Conservation (phyloP, 2,113 vertebrate species). For the Romanogobio albipinnatus region DNA sequence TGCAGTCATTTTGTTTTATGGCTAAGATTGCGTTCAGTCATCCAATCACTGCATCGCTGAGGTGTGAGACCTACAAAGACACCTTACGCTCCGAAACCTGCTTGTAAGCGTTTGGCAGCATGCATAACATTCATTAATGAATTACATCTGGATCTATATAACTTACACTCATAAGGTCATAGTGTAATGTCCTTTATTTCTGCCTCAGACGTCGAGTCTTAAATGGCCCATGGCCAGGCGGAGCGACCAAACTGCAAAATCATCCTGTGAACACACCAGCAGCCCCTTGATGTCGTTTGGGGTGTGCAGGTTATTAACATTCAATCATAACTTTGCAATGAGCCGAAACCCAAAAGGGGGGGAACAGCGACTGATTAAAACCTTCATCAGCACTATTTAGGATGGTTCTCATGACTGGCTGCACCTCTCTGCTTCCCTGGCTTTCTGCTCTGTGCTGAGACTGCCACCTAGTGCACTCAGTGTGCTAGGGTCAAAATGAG, state of each 20-base stretch:
- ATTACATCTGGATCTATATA: slow-evolving; percentile 45
- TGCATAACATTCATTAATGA: slow-evolving; percentile 42
- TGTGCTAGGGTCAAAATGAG: slow-evolving; percentile 30
- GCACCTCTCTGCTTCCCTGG: slow-evolving; percentile 48
- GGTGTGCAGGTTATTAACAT: slow-evolving; percentile 80
- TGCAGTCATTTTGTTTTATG: slow-evolving; percentile 33
- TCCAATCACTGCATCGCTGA: slow-evolving; percentile 15
- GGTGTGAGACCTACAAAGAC: slow-evolving; percentile 27
- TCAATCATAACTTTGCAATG: slow-evolving; percentile 80
- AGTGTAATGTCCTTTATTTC: slow-evolving; percentile 73
- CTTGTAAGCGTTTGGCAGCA: slow-evolving; percentile 18
- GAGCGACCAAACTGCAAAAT: slow-evolving; percentile 78
- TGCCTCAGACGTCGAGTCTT: slow-evolving; percentile 76
- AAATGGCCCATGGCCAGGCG: slow-evolving; percentile 77
- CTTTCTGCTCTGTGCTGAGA: slow-evolving; percentile 66
- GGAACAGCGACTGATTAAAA: slow-evolving; percentile 77
- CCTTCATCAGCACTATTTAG: slow-evolving; percentile 78
- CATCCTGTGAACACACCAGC: slow-evolving; percentile 77
- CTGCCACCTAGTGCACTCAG: slow-evolving; percentile 78
- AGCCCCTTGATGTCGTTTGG: slow-evolving; percentile 74
- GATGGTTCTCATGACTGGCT: slow-evolving; percentile 69
- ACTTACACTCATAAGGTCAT: slow-evolving; percentile 46
- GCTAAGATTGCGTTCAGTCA: slow-evolving; percentile 13
- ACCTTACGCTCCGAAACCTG: slow-evolving; percentile 29
- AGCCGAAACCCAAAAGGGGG: slow-evolving; percentile 73